Base-by-base conservation (phyloP, 2,113 vertebrate species). In the Naja naja region DNA sequence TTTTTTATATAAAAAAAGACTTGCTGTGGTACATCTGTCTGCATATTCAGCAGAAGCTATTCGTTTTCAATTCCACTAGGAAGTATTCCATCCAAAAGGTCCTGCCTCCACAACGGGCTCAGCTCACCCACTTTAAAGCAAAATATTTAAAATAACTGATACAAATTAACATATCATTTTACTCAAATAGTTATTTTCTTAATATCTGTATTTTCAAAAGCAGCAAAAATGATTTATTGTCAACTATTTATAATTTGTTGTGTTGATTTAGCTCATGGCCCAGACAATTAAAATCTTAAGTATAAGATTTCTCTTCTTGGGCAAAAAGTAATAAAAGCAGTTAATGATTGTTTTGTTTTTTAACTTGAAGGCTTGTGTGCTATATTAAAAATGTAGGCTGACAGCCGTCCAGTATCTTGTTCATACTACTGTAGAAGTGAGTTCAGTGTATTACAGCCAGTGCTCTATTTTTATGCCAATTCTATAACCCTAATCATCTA, bases 131-230 rank as follows among this genome's bases (percentile, higher is more conserved):
- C 34, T 92, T 94, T 54, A 47, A 93, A 96, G 49, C 74, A 74
- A 94, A 95, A 85, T 91, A 60, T 3, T 34, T 95, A 90, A 92
- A 93, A 14, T 92, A 92, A 96, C 53, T 93, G 94, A 96, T 95
- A 93, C 95, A 93, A 92, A 86, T 45, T 54, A 88, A 89, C 81
- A 88, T 86, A 54, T 93, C 5, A 90, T 96, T 95, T 96, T 93
- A 54, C 88, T 95, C 92, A 87, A 90, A 93, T 93, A 90, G 85
- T 89, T 93, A 56, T 94, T 87, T 95, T 91, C 9, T 93, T 93
- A 52, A 23, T 20, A 54, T 90, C 9, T 74, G 87, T 89, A 27
- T 94, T 94, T 90, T 85, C 54, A 92, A 0, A 87, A 90, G 0
- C 89, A 85, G 89, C 6, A 39, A 6, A 0, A 92, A 22, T 85